Conservation (phyloP, 2,113 vertebrate species). For the Oreamnos americanus region DNA sequence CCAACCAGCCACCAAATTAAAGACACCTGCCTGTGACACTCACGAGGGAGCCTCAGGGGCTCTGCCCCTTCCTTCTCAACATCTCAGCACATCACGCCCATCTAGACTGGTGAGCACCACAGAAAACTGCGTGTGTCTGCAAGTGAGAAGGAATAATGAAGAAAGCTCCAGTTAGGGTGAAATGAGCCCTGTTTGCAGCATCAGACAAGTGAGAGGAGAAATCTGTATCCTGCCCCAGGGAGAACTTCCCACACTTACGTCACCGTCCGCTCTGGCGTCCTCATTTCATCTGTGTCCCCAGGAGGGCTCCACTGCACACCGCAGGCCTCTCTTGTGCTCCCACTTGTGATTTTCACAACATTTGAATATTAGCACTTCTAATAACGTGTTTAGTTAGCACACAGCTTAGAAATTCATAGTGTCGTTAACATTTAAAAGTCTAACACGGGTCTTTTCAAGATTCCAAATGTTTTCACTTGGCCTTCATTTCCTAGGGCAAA, state of each 20-base stretch:
- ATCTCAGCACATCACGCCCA: neutral
- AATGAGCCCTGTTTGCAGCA: neutral
- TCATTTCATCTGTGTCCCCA: neutral
- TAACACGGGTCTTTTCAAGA: neutral
- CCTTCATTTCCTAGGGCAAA: neutral
- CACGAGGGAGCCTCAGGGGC: neutral
- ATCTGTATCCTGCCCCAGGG: neutral
- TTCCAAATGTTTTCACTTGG: neutral
- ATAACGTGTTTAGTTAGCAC: neutral
- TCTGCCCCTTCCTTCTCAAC: conserved; percentile 2
- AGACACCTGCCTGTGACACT: neutral
- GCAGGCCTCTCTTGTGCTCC: neutral
- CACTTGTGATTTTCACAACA: neutral
- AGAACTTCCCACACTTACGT: neutral
- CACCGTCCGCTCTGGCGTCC: neutral
- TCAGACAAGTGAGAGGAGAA: neutral
- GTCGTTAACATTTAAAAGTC: neutral
- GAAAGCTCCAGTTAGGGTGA: neutral
- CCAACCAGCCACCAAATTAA: neutral
- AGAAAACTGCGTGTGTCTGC: neutral
- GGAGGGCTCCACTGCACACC: neutral
- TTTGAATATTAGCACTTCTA: neutral
- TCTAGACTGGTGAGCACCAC: neutral
- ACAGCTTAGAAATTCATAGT: neutral
- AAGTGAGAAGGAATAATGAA: neutral